Evolutionary conservation across 2,888 invertebrate genomes (phyloP).

Genomic region (Microctonus hyperodae): DNA sequence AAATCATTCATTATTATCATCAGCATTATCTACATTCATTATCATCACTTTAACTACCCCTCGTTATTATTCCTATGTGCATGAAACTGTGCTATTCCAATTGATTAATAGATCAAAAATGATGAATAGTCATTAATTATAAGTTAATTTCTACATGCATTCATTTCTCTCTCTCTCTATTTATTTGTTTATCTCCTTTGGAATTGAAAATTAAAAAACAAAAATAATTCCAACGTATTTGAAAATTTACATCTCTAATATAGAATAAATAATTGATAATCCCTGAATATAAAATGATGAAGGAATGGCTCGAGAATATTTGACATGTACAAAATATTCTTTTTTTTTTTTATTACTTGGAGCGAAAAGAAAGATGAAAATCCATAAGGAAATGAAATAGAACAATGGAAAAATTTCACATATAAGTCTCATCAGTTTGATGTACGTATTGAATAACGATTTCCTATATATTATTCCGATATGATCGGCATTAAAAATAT

Average conservation of each 20-base stretch:
- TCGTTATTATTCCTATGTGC: background rate
- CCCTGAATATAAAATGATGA: background rate
- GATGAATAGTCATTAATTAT: background rate
- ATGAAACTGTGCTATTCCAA: background rate
- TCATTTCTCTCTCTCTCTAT: background rate
- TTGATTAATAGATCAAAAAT: background rate
- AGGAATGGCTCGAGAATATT: background rate
- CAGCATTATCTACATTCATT: no score
- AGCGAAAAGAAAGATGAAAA: background rate
- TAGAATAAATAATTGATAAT: no score
- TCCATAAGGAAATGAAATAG: slow-evolving; percentile 15
- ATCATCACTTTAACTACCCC: background rate
- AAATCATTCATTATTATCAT: background rate
- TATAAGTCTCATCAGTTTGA: slow-evolving; percentile 53
- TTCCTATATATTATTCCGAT: slow-evolving; percentile 2
- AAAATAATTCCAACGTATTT: no score
- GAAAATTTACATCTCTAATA: no score
- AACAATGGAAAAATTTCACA: slow-evolving; percentile 45
- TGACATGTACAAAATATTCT: background rate
- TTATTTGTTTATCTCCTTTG: slow-evolving; percentile 37
- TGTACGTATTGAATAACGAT: slow-evolving; percentile 56
- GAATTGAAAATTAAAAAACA: no score
- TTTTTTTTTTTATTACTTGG: background rate
- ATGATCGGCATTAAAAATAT: slow-evolving; percentile 1
- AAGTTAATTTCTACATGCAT: no score